These are phyloP conservation scores for Brienomyrus longianalis DNA, from an alignment of 2,113 vertebrate genomes.

Conservation along the genomic window DNA sequence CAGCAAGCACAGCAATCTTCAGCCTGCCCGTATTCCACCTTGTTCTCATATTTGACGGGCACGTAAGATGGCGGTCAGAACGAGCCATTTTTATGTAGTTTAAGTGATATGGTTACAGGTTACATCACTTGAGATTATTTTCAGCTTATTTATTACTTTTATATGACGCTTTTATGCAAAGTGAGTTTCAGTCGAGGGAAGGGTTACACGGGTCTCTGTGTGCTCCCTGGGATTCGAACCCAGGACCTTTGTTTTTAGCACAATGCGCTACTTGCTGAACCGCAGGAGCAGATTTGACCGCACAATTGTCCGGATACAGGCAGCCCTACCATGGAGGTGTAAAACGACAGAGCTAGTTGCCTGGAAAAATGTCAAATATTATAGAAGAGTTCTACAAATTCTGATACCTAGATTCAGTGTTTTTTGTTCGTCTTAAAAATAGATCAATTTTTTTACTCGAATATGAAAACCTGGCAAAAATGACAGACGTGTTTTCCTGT, in stretches of 20 bases:
- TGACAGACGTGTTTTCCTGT: neutral
- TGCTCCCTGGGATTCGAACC: neutral
- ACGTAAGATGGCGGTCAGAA: neutral
- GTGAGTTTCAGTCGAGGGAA: neutral
- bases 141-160: neutral
- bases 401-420: neutral
- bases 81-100: neutral
- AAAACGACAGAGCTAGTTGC: neutral
- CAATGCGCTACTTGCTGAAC: neutral
- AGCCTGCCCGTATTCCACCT: neutral
- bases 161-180: neutral
- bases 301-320: neutral
- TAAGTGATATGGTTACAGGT: neutral
- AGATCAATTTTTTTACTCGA: neutral
- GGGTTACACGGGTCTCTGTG: neutral
- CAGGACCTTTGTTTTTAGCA: neutral
- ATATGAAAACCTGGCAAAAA: neutral
- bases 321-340: neutral
- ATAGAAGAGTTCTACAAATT: neutral
- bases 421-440: neutral
- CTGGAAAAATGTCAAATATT: neutral
- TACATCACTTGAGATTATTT: neutral
- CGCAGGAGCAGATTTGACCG: neutral
- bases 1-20: neutral
- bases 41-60: neutral